phyloP scores from a whole-genome alignment of 1,140 invertebrate species.

The Heliconius hermathena region DNA sequence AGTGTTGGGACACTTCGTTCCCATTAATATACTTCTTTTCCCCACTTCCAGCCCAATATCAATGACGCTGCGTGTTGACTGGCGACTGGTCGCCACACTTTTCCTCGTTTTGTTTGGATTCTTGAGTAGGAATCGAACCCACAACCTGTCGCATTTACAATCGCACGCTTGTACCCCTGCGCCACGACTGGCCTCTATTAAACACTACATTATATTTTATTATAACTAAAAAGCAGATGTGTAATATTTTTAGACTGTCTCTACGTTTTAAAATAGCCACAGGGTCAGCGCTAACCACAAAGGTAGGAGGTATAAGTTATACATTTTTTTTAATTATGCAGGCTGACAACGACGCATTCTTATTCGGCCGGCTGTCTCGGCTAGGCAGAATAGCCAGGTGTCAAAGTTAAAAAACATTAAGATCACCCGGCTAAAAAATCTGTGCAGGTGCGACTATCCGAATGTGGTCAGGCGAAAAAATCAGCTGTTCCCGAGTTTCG shows the following conservation, averaged over 20 bases:
- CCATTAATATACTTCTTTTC: too few relatives aligned
- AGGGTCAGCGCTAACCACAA: constrained; percentile 36
- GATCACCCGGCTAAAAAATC: constrained; percentile 71
- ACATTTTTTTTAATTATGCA: constrained; percentile 43
- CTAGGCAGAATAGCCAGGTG: constrained; percentile 69
- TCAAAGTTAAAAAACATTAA: constrained; percentile 60
- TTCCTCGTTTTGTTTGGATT: too few relatives aligned
- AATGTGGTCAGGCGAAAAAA: constrained; percentile 64
- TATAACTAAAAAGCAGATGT: constrained; percentile 34
- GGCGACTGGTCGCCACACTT: too few relatives aligned
- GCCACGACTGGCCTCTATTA: not conserved
- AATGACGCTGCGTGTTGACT: too few relatives aligned
- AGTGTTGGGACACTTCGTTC: too few relatives aligned
- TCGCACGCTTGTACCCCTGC: too few relatives aligned
- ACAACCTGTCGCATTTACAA: too few relatives aligned
- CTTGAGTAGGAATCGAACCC: too few relatives aligned
- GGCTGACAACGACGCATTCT: constrained; percentile 47
- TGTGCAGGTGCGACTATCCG: constrained; percentile 61
- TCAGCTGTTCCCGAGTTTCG: constrained; percentile 62
- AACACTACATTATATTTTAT: constrained; percentile 11
- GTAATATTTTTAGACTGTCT: constrained; percentile 31
- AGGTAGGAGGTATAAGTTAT: constrained; percentile 28
- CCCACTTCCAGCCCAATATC: too few relatives aligned
- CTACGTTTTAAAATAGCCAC: constrained; percentile 39
- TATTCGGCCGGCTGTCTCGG: constrained; percentile 52